Conservation (phyloP, 1,140 invertebrate species). For the Periplaneta americana region DNA sequence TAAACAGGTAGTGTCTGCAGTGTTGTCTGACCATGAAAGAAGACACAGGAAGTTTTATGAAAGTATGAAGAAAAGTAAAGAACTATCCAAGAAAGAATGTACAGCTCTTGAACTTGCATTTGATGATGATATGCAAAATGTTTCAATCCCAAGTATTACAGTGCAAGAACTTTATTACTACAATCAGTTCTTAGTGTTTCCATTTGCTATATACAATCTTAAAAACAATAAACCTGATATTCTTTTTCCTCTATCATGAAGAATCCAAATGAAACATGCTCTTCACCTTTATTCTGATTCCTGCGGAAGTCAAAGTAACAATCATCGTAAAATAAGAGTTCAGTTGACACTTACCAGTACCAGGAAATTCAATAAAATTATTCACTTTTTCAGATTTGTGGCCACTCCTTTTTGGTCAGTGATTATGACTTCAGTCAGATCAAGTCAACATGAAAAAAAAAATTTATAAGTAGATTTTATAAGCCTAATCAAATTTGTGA, state of each 20-base stretch:
- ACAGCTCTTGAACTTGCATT: not conserved
- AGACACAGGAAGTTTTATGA: slow-evolving; percentile 12
- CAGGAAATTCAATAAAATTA: not conserved
- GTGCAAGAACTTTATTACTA: slow-evolving; percentile 2
- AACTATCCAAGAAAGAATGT: not conserved
- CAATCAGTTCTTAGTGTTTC: slow-evolving; percentile 2
- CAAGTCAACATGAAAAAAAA: slow-evolving; percentile 18
- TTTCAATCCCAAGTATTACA: slow-evolving; percentile 1
- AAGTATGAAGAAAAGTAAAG: slow-evolving; percentile 7
- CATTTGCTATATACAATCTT: slow-evolving; percentile 5
- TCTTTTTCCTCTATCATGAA: not conserved
- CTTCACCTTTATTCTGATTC: slow-evolving; percentile 4
- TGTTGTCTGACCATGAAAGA: too few relatives aligned
- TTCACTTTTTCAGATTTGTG: slow-evolving; percentile 18
- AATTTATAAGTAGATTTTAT: slow-evolving; percentile 19
- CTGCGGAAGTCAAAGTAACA: slow-evolving; percentile 10
- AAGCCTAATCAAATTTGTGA: slow-evolving; percentile 7
- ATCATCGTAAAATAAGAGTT: not conserved
- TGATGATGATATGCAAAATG: slow-evolving; percentile 8
- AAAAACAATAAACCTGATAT: not conserved
- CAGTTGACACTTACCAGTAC: not conserved
- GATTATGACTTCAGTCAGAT: slow-evolving; percentile 21
- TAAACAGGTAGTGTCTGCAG: too few relatives aligned
- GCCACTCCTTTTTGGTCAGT: slow-evolving; percentile 22
- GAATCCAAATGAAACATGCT: not conserved